A percentile compares a stretch with the other conserved stretches of the same genome.
Evolutionary conservation across 2,113 vertebrate species (phyloP).

Genomic region (Xenotilapia leptura): DNA sequence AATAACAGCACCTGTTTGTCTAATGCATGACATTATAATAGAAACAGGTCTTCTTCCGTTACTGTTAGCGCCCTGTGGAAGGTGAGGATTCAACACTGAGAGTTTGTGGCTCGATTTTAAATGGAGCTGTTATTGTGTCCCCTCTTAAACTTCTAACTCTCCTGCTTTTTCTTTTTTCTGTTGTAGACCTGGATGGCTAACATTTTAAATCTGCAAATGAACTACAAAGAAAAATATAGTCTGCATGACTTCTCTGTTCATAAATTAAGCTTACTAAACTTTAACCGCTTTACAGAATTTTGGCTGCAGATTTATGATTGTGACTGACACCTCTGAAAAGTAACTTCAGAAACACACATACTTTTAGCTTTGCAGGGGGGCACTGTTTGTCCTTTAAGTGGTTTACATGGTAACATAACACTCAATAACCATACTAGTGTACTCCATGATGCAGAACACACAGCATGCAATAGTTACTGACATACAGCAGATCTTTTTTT

Average conservation of each 20-base stretch:
- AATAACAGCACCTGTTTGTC: conserved; percentile 7
- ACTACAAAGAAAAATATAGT: background rate
- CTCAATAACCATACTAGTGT: conserved; percentile 76
- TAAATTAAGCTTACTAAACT: background rate
- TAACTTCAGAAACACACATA: conserved; percentile 21
- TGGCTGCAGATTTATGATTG: conserved; percentile 1
- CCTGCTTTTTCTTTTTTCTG: background rate
- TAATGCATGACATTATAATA: background rate
- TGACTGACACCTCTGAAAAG: conserved; percentile 6
- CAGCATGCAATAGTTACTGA: conserved; percentile 80
- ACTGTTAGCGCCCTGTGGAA: background rate
- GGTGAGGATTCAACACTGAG: background rate
- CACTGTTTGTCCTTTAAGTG: conserved; percentile 41
- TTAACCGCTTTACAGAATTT: background rate
- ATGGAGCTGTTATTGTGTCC: conserved; percentile 6
- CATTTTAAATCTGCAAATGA: background rate
- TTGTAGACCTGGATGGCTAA: background rate
- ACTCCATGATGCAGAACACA: conserved; percentile 89
- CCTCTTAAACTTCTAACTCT: background rate
- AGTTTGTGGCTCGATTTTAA: background rate
- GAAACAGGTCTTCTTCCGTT: background rate
- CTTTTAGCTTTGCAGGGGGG: conserved; percentile 24
- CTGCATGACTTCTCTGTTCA: background rate
- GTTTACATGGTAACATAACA: conserved; percentile 57
- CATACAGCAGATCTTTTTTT: conserved; percentile 60